These are phyloP conservation scores for Spodoptera frugiperda DNA, from an alignment of 1,140 invertebrate genomes.

Conservation along the genomic window DNA sequence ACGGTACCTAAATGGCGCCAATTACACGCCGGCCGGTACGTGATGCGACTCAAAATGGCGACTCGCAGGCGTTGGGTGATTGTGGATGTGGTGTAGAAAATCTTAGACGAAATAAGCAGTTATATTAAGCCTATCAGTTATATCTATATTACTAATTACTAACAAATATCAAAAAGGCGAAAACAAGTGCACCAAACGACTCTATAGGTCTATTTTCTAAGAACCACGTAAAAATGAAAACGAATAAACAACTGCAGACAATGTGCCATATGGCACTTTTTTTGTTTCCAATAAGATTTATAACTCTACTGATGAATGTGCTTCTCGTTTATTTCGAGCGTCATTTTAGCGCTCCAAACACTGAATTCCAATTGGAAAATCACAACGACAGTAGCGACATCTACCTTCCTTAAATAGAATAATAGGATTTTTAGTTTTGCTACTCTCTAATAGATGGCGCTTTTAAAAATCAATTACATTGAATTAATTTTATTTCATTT, in stretches of 20 bases:
- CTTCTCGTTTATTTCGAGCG: not conserved
- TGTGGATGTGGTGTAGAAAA: constrained; percentile 55
- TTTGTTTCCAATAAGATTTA: not conserved
- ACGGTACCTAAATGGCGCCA: constrained; percentile 77
- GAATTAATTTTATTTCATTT: too few species aligned
- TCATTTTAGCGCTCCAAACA: constrained; percentile 19
- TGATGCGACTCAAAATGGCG: constrained; percentile 76
- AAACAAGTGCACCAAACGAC: too few species aligned
- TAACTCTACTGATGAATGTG: too few species aligned
- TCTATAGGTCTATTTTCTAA: too few species aligned
- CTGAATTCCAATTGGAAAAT: constrained; percentile 15
- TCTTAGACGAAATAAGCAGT: too few species aligned
- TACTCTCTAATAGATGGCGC: constrained; percentile 8
- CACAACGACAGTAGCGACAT: not conserved
- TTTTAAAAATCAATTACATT: not conserved
- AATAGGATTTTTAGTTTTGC: constrained; percentile 8
- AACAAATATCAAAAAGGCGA: too few species aligned
- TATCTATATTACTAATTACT: too few species aligned
- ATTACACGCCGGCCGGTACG: constrained; percentile 81
- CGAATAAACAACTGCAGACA: too few species aligned
- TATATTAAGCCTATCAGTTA: too few species aligned
- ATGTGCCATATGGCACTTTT: too few species aligned
- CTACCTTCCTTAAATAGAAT: not conserved
- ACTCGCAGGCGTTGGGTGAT: constrained; percentile 52
- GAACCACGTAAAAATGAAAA: too few species aligned